phyloP scores from a whole-genome alignment of 2,888 invertebrate genomes.

The Chrysina gloriosa region DNA sequence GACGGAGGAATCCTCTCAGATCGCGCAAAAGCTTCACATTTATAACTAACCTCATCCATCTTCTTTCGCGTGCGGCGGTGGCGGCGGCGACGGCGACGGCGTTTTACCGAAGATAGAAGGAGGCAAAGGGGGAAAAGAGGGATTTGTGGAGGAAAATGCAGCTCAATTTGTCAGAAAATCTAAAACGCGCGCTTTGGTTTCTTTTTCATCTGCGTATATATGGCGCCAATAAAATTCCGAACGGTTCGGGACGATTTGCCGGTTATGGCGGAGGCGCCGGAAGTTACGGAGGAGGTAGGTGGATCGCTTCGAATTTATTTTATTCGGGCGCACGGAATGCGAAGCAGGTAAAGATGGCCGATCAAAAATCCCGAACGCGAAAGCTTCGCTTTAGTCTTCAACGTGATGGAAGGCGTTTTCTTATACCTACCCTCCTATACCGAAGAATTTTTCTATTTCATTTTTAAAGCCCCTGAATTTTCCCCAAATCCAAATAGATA shows the following conservation, averaged over 20 bases:
- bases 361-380: constrained; percentile 23
- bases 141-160: constrained; percentile 61
- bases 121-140: constrained; percentile 52
- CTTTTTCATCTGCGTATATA: constrained; percentile 35
- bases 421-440: neutral
- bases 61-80: constrained; percentile 59
- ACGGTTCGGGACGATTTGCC: neutral
- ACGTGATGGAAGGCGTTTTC: neutral
- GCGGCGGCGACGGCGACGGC: constrained; percentile 11
- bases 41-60: constrained; percentile 69
- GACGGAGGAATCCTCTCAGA: constrained; percentile 62
- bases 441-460: constrained; percentile 37
- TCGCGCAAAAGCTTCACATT: constrained; percentile 68
- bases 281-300: constrained; percentile 2
- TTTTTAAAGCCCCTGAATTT: constrained; percentile 20
- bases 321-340: constrained; percentile 6
- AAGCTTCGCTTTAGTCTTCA: neutral
- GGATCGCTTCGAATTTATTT: constrained; percentile 8
- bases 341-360: constrained; percentile 22
- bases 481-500: constrained; percentile 30
- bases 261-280: constrained; percentile 15
- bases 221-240: constrained; percentile 18
- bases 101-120: constrained; percentile 50
- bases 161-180: constrained; percentile 69
- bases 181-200: constrained; percentile 62